Conservation (phyloP, 1,140 invertebrate species). For the Temnothorax curvispinosus region DNA sequence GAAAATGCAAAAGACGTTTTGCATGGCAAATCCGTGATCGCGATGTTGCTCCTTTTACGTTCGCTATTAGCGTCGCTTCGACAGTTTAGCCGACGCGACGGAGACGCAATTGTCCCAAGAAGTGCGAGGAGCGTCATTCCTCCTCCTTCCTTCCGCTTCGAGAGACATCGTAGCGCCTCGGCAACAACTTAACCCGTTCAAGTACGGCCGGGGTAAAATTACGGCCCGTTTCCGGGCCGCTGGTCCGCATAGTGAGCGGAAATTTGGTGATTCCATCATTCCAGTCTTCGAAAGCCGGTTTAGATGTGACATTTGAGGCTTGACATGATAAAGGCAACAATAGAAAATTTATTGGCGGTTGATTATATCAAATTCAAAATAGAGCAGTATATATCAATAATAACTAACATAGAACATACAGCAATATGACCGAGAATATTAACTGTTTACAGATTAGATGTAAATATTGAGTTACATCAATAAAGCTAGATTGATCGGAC, state of each 20-base stretch:
- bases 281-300: background rate
- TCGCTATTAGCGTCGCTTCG: constrained; percentile 37
- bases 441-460: background rate
- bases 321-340: background rate
- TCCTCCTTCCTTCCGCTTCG: background rate
- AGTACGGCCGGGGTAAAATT: constrained; percentile 63
- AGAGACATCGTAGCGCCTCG: constrained; percentile 33
- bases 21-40: constrained; percentile 12
- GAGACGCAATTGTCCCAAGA: constrained; percentile 47
- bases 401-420: background rate
- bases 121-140: background rate
- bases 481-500: background rate
- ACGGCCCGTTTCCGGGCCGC: constrained; percentile 59
- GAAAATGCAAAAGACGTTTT: background rate
- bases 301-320: constrained; percentile 15
- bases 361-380: background rate
- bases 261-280: constrained; percentile 31
- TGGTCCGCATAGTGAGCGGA: constrained; percentile 25
- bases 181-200: constrained; percentile 60
- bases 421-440: background rate
- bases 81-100: constrained; percentile 14
- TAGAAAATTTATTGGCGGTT: background rate
- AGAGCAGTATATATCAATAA: background rate
- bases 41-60: constrained; percentile 22
- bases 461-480: background rate